phyloP scores from a whole-genome alignment of 1,140 invertebrate species.

The Eufriesea mexicana region DNA sequence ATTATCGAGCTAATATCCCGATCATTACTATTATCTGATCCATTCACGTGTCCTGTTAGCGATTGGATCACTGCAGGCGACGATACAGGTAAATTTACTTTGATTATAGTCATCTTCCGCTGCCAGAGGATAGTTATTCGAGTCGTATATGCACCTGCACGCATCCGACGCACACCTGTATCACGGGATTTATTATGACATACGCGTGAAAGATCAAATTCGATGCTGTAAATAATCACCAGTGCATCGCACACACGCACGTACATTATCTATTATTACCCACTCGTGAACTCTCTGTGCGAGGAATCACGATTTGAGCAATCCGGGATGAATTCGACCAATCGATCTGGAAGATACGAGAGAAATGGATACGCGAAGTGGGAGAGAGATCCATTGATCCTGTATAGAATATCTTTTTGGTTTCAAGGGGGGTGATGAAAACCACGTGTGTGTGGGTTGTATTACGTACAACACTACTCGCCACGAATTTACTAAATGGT shows the following conservation, averaged over 20 bases:
- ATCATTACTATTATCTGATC: background rate
- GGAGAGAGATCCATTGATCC: too few species aligned
- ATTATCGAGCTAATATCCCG: background rate
- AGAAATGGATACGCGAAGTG: too few species aligned
- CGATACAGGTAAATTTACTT: slow-evolving; percentile 44
- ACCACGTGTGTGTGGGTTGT: too few species aligned
- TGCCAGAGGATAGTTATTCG: slow-evolving; percentile 43
- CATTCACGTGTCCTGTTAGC: slow-evolving; percentile 5
- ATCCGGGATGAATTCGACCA: slow-evolving; percentile 41
- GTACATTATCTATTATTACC: slow-evolving; percentile 44
- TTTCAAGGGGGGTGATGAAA: too few species aligned
- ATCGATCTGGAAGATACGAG: too few species aligned
- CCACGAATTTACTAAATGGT: too few species aligned
- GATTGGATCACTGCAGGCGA: background rate
- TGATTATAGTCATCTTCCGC: slow-evolving; percentile 41
- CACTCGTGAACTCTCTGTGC: background rate
- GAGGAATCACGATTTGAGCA: slow-evolving; percentile 45
- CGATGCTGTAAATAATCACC: slow-evolving; percentile 11
- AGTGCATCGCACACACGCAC: too few species aligned
- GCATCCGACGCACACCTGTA: background rate
- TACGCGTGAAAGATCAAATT: slow-evolving; percentile 23
- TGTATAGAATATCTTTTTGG: too few species aligned
- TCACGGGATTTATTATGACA: slow-evolving; percentile 38
- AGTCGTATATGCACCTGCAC: background rate
- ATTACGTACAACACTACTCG: too few species aligned